Percentiles rank a stretch among this genome's conserved stretches.
Conservation (phyloP, 2,888 invertebrate genomes). For the Anarsia innoxiella region DNA sequence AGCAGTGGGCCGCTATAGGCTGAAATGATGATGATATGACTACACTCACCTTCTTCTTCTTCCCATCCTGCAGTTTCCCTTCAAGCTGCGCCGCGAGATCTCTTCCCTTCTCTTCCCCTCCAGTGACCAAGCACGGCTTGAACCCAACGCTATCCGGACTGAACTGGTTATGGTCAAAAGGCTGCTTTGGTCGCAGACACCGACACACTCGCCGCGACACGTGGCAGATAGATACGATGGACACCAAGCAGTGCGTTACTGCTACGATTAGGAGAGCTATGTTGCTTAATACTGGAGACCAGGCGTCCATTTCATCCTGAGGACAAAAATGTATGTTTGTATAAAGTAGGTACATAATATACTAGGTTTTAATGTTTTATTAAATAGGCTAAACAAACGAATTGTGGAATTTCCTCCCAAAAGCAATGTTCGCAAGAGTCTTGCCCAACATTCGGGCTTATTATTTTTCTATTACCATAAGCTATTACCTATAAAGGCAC, state of each 20-base stretch:
- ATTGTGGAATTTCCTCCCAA: too few species aligned
- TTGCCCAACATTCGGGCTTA: too few species aligned
- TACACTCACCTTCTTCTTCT: constrained; percentile 44
- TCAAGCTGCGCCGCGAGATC: constrained; percentile 59
- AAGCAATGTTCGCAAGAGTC: too few species aligned
- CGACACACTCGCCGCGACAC: constrained; percentile 72
- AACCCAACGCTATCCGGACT: constrained; percentile 37
- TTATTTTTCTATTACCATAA: too few species aligned
- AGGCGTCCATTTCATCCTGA: constrained; percentile 71
- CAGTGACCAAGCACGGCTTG: constrained; percentile 11
- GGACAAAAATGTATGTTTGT: too few species aligned
- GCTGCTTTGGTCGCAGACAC: constrained; percentile 67
- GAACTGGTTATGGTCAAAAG: constrained; percentile 71
- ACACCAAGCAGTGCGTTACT: constrained; percentile 72
- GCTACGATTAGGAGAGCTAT: constrained; percentile 77
- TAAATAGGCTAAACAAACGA: too few species aligned
- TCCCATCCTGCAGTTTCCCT: constrained; percentile 51
- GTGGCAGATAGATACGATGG: constrained; percentile 70
- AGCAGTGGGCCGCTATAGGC: too few species aligned
- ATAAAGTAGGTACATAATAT: too few species aligned
- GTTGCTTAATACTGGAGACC: constrained; percentile 78
- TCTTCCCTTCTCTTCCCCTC: constrained; percentile 27
- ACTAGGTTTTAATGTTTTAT: too few species aligned
- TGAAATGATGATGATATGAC: background rate
- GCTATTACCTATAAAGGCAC: too few species aligned